A percentile compares a stretch with the other conserved stretches of the same genome.
Conservation (phyloP, 2,797 vertebrate genomes). For the Macropus fuliginosus region DNA sequence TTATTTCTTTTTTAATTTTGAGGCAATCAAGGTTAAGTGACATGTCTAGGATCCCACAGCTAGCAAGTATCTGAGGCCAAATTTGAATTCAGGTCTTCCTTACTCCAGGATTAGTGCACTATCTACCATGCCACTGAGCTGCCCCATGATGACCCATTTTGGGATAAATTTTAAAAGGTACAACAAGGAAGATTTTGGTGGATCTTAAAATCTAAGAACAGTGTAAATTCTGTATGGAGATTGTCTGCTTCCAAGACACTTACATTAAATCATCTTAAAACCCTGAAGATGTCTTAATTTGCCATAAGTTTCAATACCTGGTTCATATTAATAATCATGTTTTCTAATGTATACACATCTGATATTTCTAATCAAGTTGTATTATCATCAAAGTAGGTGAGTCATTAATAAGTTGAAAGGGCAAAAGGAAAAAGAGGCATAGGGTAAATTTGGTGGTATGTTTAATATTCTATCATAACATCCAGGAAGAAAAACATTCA, state of each 20-base stretch:
- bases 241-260: background rate
- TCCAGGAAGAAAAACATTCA: background rate
- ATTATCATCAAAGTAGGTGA: background rate
- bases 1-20: background rate
- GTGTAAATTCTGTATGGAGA: background rate
- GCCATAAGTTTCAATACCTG: slow-evolving; percentile 59
- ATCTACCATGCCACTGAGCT: background rate
- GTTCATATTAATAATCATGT: slow-evolving; percentile 54
- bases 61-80: background rate
- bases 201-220: background rate
- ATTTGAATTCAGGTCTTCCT: background rate
- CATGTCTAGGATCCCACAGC: background rate
- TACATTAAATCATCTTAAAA: background rate
- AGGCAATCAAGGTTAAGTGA: background rate
- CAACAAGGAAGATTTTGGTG: background rate
- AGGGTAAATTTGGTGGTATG: background rate
- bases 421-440: background rate
- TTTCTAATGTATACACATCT: slow-evolving; percentile 27
- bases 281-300: background rate
- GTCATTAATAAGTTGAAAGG: background rate
- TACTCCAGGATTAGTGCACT: background rate
- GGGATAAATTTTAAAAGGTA: background rate
- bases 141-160: background rate
- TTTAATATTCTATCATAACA: background rate
- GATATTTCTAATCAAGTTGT: background rate